Evolutionary conservation across 2,797 vertebrate genomes (phyloP), one percentile per base, ranked within the genome.

Genomic region (Myotis myotis): DNA sequence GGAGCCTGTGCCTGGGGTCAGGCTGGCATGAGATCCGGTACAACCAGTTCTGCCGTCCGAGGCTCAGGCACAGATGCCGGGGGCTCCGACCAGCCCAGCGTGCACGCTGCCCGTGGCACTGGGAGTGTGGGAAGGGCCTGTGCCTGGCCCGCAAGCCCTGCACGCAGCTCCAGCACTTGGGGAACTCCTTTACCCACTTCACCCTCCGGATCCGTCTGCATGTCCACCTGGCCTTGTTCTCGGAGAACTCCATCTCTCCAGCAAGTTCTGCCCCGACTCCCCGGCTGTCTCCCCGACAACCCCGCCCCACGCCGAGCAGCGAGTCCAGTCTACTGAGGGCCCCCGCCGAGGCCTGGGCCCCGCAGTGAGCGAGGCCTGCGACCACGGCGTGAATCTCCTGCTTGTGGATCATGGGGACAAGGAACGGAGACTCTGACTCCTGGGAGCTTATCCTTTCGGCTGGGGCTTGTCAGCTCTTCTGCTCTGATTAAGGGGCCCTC

Each of bases 121-220:
- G 0, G 62, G n/a, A 9, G 10, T 12, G 33, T 17, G 66, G 86
- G 86, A 60, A 62, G 78, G 38, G 3, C 55, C 55, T 13, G 12
- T 0, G 25, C 76, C 68, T 1, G 5, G 25, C 44, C 55, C 3
- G 19, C 0, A 33, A 64, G 89, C 70, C 71, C 70, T 0, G 33
- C 15, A 0, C 0, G 4, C 4, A 5, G 30, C 55, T 74, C 66
- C n/a, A 3, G 3, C n/a, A 0, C 62, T 13, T 7, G 0, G 41
- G 60, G 12, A 13, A 5, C 28, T 19, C 36, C 1, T 9, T 38
- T 13, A 25, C 38, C 23, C 10, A 0, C 3, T 8, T 3, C 51
- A 1, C 11, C 15, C 62, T 68, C 23, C 1, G 49, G 49, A 5
- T 0, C 41, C 25, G 11, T 20, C 79, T 2, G 28, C 41, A 6